phyloP scores from a whole-genome alignment of 2,113 vertebrate species.

The Trichomycterus rosablanca region DNA sequence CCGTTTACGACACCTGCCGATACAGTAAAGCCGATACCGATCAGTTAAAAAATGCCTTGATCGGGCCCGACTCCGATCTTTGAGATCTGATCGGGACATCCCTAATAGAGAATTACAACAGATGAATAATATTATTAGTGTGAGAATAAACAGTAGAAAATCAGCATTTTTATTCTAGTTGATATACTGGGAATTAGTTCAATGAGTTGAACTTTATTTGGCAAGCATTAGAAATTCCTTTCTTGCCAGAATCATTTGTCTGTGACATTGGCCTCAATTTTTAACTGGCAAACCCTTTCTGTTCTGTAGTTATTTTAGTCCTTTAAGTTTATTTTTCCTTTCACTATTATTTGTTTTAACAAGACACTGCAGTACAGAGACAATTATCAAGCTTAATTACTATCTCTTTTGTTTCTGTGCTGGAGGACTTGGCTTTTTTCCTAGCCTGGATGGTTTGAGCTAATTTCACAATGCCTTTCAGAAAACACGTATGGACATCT shows the following conservation, averaged over 20 bases:
- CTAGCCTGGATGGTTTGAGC: neutral
- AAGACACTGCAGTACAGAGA: neutral
- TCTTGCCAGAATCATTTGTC: conserved; percentile 53
- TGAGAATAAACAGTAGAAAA: too few species aligned
- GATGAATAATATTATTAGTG: too few species aligned
- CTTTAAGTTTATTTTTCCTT: conserved; percentile 14
- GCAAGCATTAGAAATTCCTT: conserved; percentile 45
- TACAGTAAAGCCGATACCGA: too few species aligned
- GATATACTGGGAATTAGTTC: too few species aligned
- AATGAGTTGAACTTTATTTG: neutral
- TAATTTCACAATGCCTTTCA: neutral
- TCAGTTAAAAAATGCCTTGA: too few species aligned
- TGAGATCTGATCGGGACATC: too few species aligned
- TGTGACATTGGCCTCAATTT: too few species aligned
- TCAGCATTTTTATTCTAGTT: too few species aligned
- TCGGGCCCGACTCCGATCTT: too few species aligned
- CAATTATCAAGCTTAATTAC: conserved; percentile 28
- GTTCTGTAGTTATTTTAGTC: conserved; percentile 17
- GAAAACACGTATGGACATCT: neutral
- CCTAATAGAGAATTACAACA: too few species aligned
- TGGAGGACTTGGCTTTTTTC: neutral
- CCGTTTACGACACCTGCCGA: too few species aligned
- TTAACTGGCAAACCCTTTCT: conserved; percentile 4
- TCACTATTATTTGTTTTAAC: neutral
- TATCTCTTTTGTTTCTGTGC: neutral